phyloP scores from a whole-genome alignment of 2,888 invertebrate species.

The Drosophila kanekoi region DNA sequence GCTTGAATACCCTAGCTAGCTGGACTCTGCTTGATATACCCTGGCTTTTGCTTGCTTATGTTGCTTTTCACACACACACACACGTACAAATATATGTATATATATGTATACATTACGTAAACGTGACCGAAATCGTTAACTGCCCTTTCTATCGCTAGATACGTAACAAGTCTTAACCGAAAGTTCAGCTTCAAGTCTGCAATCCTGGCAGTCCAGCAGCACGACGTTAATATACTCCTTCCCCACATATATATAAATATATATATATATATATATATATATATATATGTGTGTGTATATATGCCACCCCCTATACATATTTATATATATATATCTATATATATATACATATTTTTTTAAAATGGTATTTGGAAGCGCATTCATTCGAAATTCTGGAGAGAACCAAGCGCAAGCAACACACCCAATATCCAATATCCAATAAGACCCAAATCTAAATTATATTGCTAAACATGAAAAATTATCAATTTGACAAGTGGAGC shows the following conservation, averaged over 20 bases:
- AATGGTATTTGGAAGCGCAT: neutral
- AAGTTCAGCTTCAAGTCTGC: neutral
- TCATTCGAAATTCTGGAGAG: neutral
- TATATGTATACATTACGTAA: too few species aligned
- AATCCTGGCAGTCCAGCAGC: neutral
- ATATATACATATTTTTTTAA: neutral
- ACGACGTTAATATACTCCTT: neutral
- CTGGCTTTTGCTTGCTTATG: too few species aligned
- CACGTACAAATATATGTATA: too few species aligned
- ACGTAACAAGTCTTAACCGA: neutral
- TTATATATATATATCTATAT: neutral
- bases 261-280: neutral
- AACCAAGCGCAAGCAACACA: neutral
- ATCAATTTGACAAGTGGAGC: neutral
- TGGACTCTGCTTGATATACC: too few species aligned
- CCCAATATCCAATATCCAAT: neutral
- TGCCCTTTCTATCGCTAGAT: constrained; percentile 9
- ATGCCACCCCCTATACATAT: neutral
- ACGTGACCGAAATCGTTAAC: neutral
- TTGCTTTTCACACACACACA: too few species aligned
- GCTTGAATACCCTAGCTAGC: too few species aligned
- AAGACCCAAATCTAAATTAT: neutral
- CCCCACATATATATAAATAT: neutral
- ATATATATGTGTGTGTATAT: neutral
- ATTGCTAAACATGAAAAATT: too few species aligned